Percentiles rank a stretch among this genome's conserved stretches.
Evolutionary conservation across 2,113 vertebrate species (phyloP).

Genomic region (Semicossyphus pulcher): DNA sequence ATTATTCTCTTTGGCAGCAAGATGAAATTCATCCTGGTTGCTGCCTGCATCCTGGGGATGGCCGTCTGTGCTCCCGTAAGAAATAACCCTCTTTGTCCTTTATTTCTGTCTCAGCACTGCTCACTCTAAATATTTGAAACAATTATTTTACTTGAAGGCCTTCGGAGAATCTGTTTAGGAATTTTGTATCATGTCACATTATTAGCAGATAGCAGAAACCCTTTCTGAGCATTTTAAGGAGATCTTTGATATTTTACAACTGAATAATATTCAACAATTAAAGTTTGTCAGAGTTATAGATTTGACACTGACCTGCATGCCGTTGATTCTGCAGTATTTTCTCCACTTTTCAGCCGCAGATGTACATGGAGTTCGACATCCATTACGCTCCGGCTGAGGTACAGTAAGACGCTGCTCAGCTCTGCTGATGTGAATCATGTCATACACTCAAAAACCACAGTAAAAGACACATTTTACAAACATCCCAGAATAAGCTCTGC

Average conservation of each 20-base stretch:
- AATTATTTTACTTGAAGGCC: not conserved
- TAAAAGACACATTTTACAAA: conserved; percentile 6
- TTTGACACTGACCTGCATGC: not conserved
- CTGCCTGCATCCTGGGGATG: conserved; percentile 66
- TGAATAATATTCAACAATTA: not conserved
- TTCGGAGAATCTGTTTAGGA: not conserved
- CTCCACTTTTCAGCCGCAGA: conserved; percentile 35
- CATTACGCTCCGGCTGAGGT: conserved; percentile 62
- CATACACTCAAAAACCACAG: conserved; percentile 8
- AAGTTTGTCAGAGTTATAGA: not conserved
- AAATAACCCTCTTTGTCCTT: not conserved
- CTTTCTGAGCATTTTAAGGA: not conserved
- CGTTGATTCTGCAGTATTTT: conserved; percentile 2
- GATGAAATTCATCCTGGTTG: conserved; percentile 71
- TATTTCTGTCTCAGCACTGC: not conserved
- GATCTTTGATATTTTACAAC: no score
- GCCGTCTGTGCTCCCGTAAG: conserved; percentile 73
- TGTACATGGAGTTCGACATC: conserved; percentile 68
- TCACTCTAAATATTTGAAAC: not conserved
- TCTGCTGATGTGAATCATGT: not conserved
- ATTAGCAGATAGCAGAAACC: not conserved
- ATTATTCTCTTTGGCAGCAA: conserved; percentile 55
- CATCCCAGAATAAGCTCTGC: not conserved
- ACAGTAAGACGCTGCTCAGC: conserved; percentile 4
- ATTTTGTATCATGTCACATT: not conserved